Evolutionary conservation across 30 jellyfish, hydroid and myxozoan species (phyloP), one percentile per base, ranked within the genome.

Genomic region (Turritopsis dohrnii): DNA sequence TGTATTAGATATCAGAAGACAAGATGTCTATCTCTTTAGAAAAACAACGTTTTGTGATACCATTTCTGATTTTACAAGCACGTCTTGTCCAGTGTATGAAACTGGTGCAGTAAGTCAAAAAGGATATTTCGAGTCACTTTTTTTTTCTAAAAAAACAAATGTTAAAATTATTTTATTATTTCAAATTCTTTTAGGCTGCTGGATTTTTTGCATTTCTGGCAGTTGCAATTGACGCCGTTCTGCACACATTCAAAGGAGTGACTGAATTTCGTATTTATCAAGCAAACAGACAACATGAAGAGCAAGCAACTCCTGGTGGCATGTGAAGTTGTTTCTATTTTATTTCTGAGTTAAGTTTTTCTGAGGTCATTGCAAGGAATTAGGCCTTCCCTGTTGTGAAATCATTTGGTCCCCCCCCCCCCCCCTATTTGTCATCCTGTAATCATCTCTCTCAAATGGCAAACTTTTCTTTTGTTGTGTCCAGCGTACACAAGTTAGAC

Each of bases 51-150:
- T n/a, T 69, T 69, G 77, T 19, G 77, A 69, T 19, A n/a, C 9
- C 22, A 69, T 69, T 21, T n/a, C 31, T 21, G 22, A 23, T 69
- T 0, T 19, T 19, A 69, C 77, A 27, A 69, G 30, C 28, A 69
- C 77, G 19, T 69, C 77, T n/a, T 69, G 77, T 27, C 77, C 77
- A n/a, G 77, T 69, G 77, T 69, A 69, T 0, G 77, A 69, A 69
- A 21, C 22, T 9, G 30, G 77, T 69, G 77, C 31, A 23, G 77
- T 69, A 1, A 69, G 77, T 69, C 30, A 8, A 41, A 41, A 41
- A 41, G n/a, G n/a, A n/a, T n/a, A n/a, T n/a, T n/a, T n/a, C n/a
- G n/a, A n/a, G n/a, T n/a, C n/a, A n/a, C n/a, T n/a, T n/a, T n/a
- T n/a, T n/a, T n/a, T n/a, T n/a, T n/a, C n/a, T n/a, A n/a, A n/a